Conservation (phyloP, 2,888 invertebrate genomes). For the Drosophila recens region DNA sequence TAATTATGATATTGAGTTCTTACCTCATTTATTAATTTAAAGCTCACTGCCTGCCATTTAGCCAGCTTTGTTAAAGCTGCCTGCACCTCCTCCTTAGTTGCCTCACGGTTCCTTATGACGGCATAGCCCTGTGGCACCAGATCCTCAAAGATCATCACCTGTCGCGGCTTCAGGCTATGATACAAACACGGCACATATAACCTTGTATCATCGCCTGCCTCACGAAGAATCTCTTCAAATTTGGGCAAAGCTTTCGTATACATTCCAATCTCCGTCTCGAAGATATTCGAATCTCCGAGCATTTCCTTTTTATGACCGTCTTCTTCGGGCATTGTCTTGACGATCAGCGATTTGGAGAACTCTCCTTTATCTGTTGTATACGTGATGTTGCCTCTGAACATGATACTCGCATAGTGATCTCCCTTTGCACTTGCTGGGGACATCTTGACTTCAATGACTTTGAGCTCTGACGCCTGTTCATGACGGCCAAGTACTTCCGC, state of each 20-base stretch:
- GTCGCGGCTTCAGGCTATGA: slow-evolving; percentile 51
- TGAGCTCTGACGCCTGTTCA: slow-evolving; percentile 49
- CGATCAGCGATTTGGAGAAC: slow-evolving; percentile 46
- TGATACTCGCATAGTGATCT: slow-evolving; percentile 70
- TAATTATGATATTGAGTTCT: neutral
- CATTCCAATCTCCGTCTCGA: slow-evolving; percentile 70
- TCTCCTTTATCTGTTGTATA: slow-evolving; percentile 28
- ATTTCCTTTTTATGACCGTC: slow-evolving; percentile 54
- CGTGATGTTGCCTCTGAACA: slow-evolving; percentile 52
- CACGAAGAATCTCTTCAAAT: slow-evolving; percentile 54
- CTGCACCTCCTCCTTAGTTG: slow-evolving; percentile 83
- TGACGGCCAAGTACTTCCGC: slow-evolving; percentile 50
- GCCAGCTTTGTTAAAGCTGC: slow-evolving; percentile 83
- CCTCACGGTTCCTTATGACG: slow-evolving; percentile 59
- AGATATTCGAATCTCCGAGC: slow-evolving; percentile 40
- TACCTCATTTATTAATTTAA: slow-evolving; percentile 28
- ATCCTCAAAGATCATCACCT: slow-evolving; percentile 76
- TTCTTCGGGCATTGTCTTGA: slow-evolving; percentile 55
- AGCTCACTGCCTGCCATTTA: slow-evolving; percentile 84
- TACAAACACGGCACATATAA: slow-evolving; percentile 61
- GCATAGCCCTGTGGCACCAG: slow-evolving; percentile 58
- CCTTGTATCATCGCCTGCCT: slow-evolving; percentile 49
- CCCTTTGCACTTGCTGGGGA: slow-evolving; percentile 63
- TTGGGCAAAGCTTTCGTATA: slow-evolving; percentile 71
- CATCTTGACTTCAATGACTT: slow-evolving; percentile 39